Base-by-base conservation (phyloP, 2,797 vertebrate species). In the Columba guinea region DNA sequence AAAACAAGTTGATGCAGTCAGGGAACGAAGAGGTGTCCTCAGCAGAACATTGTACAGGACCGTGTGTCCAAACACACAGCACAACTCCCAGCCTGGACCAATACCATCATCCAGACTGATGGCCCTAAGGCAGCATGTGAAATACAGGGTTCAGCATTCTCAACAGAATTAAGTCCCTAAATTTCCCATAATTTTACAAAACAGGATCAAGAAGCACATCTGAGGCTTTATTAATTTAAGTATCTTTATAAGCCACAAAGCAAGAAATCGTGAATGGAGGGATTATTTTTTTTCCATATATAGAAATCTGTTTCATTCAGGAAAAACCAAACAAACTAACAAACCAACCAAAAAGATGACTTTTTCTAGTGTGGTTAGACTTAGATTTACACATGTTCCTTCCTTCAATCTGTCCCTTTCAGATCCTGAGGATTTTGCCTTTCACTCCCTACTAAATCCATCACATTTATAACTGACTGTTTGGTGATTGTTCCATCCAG, bases 361-460 rank as follows among this genome's bases (percentile, higher is more conserved):
- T 4, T 99, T 99, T 64, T 99, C 99, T 93, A 99, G 97, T 0
- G 98, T 99, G 94, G 99, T 99, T 95, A 99, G 98, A 95, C 99
- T 99, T 95, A 99, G 98, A 95, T 99, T 99, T 95, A 99, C 98
- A 84, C 97, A 98, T 0, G 98, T 98, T 89, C 99, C 99, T 96
- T 99, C 99, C 89, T 98, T 98, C 64, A 99, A 97, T 67, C 99
- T 97, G 94, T 99, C 99, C 5, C 98, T 98, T 97, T 99, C 99
- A 2, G 98, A 98, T n/a, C 98, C 98, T 3, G 98, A 98, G 10
- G 98, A 98, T 51, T 98, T 97, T 99, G 99, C 19, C 99, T 98
- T 96, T 99, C 98, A 13, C 98, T 99, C 86, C 99, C 99, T 4
- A 98, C 99, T 96, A 99, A 90, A 91, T 99, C 99, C 96, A 99